Evolutionary conservation across 2,888 invertebrate species (phyloP), one percentile per base, ranked within the genome.

Genomic region (Troides oblongomaculatus): DNA sequence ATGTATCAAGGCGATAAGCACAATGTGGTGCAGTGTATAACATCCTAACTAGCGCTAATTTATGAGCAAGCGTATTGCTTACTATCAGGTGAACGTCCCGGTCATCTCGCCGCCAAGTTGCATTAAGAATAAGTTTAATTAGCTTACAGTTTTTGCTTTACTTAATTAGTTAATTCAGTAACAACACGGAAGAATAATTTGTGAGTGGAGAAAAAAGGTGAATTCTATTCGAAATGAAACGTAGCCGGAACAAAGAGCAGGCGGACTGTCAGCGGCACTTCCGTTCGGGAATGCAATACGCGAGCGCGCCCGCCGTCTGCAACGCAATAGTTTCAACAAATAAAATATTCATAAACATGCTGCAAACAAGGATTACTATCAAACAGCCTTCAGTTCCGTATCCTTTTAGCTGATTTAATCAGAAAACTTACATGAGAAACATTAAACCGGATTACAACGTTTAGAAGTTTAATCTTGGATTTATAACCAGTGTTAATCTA

Each of bases 251-350:
- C 88, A 86, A 89, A 89, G 88, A 84, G 86, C 39, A 82, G 83
- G 83, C 84, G 85, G 84, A 86, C 85, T 88, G 88, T 87, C 89
- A 89, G 83, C 85, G 85, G 83, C 83, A 85, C 84, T 86, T 87
- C 86, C 85, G 84, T 85, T 85, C 83, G 82, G 79, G 87, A 88
- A 87, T 88, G 84, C 87, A 88, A 88, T 83, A 81, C 82, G 75
- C 78, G 71, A 75, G 74, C 75, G 77, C 78, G 75, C 74, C 75
- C 75, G 76, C 77, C 77, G 82, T 80, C 82, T 82, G 80, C 76
- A 73, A 74, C 79, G 74, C 30, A 72, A 71, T 70, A 70, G 60
- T 25, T n/a, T 67, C 57, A 57, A 21, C 30, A 58, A 59, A 57
- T 58, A 62, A 68, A 21, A 68, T 68, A 67, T 67, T 67, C 67